These are phyloP conservation scores for Alca torda DNA, from an alignment of 2,797 vertebrate species.

Conservation along the genomic window DNA sequence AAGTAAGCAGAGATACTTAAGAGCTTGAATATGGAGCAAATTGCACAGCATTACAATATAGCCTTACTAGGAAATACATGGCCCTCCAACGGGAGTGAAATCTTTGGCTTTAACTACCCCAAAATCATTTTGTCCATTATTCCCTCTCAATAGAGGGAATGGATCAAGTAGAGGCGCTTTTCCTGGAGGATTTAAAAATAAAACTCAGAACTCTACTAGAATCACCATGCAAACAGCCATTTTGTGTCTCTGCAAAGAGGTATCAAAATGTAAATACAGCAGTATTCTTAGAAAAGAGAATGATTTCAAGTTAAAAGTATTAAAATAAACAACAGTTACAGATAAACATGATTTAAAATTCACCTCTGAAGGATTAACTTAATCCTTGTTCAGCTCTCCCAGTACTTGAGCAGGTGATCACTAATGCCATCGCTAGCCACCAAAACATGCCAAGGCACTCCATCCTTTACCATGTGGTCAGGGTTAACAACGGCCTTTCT, in stretches of 20 bases:
- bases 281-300: constrained; percentile 47
- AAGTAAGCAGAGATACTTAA: background rate
- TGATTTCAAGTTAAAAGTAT: constrained; percentile 18
- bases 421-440: background rate
- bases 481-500: background rate
- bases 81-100: background rate
- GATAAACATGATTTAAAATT: constrained; percentile 37
- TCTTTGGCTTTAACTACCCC: constrained; percentile 59
- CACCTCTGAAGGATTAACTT: constrained; percentile 18
- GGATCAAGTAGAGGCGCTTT: background rate
- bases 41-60: background rate
- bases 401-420: background rate
- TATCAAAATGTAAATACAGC: constrained; percentile 45
- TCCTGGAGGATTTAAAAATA: constrained; percentile 5
- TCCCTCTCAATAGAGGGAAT: background rate
- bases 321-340: constrained; percentile 50
- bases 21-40: background rate
- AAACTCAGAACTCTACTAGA: background rate
- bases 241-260: constrained; percentile 39
- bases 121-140: background rate
- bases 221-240: constrained; percentile 19
- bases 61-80: background rate
- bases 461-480: background rate
- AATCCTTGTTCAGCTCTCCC: constrained; percentile 5
- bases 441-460: background rate